Conservation (phyloP, 1,140 invertebrate genomes). For the Pararge aegeria region DNA sequence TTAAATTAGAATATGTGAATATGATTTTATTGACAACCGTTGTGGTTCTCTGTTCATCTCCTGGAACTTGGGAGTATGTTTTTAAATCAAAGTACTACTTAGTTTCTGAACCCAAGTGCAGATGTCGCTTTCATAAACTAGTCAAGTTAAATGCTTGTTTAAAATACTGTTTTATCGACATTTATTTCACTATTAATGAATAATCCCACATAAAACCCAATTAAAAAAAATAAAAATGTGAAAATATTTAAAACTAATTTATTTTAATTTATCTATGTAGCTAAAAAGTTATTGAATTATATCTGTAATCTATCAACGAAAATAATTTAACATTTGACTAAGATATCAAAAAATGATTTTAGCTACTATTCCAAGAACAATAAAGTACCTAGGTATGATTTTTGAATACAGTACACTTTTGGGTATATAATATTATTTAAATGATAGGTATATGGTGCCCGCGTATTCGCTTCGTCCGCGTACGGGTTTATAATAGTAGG, state of each 20-base stretch:
- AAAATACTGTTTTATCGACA: constrained; percentile 36
- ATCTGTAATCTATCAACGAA: background rate
- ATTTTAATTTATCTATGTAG: background rate
- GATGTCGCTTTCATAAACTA: background rate
- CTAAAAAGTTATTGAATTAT: background rate
- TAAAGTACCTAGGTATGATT: no score
- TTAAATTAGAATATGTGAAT: no score
- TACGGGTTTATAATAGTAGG: no score
- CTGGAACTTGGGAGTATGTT: no score
- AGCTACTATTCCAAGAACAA: background rate
- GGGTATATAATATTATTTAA: no score
- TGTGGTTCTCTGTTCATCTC: no score
- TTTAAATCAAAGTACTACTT: background rate
- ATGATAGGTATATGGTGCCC: no score
- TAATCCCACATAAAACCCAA: background rate
- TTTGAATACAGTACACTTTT: no score
- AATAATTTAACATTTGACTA: background rate
- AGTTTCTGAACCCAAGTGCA: background rate
- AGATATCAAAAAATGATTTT: background rate
- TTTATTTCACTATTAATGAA: constrained; percentile 12
- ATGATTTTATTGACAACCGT: no score
- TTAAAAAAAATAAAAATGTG: background rate
- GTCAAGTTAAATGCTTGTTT: constrained; percentile 7
- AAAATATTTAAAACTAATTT: no score
- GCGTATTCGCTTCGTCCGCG: no score